Evolutionary conservation across 64 coral and sea anemone genomes (phyloP).

Genomic region (Pachyseris speciosa): DNA sequence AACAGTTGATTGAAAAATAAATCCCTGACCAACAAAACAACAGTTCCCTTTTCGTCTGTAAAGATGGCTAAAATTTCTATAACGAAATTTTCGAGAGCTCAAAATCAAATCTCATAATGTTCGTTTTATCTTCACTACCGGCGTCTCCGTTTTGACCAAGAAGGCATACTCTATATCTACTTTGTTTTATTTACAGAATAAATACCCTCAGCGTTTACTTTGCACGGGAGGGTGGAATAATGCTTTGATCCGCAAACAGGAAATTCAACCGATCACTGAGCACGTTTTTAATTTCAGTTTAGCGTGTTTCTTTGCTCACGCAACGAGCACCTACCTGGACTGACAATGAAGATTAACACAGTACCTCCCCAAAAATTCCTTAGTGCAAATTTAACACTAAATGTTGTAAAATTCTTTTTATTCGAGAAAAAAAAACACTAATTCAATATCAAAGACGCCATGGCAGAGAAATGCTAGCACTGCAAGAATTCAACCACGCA

Average conservation of each 20-base stretch:
- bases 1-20: neutral
- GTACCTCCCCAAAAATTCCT: neutral
- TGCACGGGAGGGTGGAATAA: neutral
- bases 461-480: too few relatives aligned
- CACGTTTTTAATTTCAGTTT: neutral
- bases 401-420: neutral
- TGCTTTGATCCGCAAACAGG: constrained; percentile 3
- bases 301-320: neutral
- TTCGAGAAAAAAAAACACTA: neutral
- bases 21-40: neutral
- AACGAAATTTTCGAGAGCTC: neutral
- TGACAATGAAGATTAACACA: too few relatives aligned
- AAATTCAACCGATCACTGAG: neutral
- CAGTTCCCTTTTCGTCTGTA: neutral
- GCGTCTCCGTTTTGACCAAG: neutral
- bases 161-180: neutral
- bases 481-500: too few relatives aligned
- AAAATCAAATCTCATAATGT: neutral
- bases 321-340: neutral
- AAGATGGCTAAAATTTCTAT: neutral
- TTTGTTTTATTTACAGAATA: too few relatives aligned
- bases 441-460: too few relatives aligned
- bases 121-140: neutral
- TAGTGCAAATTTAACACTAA: neutral
- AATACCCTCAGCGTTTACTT: neutral